Percentiles rank a stretch among this genome's conserved stretches.
Evolutionary conservation across 2,113 vertebrate genomes (phyloP).

Genomic region (Harpagus bidentatus): DNA sequence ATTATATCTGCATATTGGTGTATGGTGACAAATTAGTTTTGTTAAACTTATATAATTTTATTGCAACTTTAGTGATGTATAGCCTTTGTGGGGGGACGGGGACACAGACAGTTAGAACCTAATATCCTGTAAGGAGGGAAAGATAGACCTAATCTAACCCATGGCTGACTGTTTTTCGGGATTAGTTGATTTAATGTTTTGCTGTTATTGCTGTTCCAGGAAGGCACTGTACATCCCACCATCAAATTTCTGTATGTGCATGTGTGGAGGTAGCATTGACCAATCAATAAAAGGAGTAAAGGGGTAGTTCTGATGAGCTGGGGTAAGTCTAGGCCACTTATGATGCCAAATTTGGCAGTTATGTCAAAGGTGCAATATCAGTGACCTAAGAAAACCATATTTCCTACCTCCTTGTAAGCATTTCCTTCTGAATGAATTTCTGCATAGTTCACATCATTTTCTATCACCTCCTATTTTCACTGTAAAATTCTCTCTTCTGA

Average conservation of each 20-base stretch:
- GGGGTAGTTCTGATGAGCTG: background rate
- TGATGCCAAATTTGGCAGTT: background rate
- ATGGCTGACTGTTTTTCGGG: background rate
- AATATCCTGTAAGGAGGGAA: background rate
- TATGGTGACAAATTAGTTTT: background rate
- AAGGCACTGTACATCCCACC: background rate
- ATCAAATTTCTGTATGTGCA: background rate
- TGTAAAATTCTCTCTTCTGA: no score
- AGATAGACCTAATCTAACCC: background rate
- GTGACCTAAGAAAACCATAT: background rate
- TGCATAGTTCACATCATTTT: background rate
- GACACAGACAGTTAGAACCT: background rate
- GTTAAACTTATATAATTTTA: background rate
- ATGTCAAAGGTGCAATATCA: background rate
- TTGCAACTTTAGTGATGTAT: background rate
- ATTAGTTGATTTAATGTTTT: background rate
- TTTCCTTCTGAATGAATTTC: background rate
- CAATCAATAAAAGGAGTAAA: background rate
- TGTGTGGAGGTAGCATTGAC: background rate
- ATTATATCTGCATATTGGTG: background rate
- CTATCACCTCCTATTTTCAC: no score
- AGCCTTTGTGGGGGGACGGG: background rate
- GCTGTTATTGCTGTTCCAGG: background rate
- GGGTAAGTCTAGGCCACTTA: background rate
- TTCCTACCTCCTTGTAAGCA: background rate